A percentile compares a stretch with the other conserved stretches of the same genome.
These are phyloP conservation scores for Rhodophaea formosa DNA, from an alignment of 2,888 invertebrate genomes.

Conservation along the genomic window DNA sequence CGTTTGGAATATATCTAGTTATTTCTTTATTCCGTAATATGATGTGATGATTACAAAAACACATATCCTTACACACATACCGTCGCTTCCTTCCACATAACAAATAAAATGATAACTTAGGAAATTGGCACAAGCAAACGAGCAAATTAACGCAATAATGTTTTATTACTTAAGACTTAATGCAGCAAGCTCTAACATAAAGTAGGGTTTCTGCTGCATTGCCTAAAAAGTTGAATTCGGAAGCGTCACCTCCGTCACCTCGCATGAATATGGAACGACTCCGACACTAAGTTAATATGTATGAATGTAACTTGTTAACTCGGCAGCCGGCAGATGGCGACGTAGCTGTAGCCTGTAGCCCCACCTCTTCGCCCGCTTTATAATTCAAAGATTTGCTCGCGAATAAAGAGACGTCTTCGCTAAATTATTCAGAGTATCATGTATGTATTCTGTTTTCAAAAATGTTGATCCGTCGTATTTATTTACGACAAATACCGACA, in stretches of 20 bases:
- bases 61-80: no score
- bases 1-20: no score
- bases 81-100: background rate
- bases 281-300: slow-evolving; percentile 69
- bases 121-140: background rate
- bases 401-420: slow-evolving; percentile 61
- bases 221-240: slow-evolving; percentile 31
- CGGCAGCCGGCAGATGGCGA: slow-evolving; percentile 53
- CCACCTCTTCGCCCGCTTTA: slow-evolving; percentile 57
- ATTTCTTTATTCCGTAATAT: no score
- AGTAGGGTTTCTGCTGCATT: slow-evolving; percentile 16
- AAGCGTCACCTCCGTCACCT: slow-evolving; percentile 35
- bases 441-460: slow-evolving; percentile 13
- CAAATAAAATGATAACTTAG: no score
- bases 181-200: slow-evolving; percentile 18
- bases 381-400: slow-evolving; percentile 75
- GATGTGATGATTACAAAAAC: no score
- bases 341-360: slow-evolving; percentile 48
- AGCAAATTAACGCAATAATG: background rate
- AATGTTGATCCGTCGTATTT: background rate
- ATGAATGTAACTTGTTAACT: slow-evolving; percentile 73
- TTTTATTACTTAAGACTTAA: slow-evolving; percentile 7
- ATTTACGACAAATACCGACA: background rate
- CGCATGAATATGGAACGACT: slow-evolving; percentile 64
- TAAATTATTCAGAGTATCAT: slow-evolving; percentile 57